Evolutionary conservation across 2,113 vertebrate species (phyloP).

Genomic region (Scomber japonicus): DNA sequence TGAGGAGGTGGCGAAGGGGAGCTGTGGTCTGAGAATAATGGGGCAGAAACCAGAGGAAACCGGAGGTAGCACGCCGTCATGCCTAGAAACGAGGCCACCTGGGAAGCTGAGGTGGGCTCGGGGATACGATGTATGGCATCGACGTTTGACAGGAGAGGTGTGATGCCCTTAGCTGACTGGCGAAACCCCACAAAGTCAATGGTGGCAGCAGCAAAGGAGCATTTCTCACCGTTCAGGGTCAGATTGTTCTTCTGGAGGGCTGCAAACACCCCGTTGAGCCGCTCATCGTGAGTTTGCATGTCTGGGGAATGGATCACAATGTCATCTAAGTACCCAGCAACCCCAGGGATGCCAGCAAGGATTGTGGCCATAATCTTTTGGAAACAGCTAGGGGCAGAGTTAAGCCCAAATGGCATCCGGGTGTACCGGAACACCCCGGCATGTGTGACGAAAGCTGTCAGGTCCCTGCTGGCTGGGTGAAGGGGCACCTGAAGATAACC

Average conservation of each 20-base stretch:
- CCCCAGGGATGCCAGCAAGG: background rate
- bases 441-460: constrained; percentile 25
- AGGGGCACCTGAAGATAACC: constrained; percentile 44
- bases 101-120: too few relatives aligned
- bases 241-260: background rate
- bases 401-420: constrained; percentile 38
- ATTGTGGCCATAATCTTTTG: background rate
- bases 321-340: background rate
- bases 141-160: too few relatives aligned
- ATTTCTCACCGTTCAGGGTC: background rate
- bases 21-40: too few relatives aligned
- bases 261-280: background rate
- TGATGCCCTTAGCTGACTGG: too few relatives aligned
- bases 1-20: too few relatives aligned
- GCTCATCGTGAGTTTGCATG: background rate
- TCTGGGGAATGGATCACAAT: background rate
- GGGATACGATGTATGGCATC: too few relatives aligned
- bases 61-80: too few relatives aligned
- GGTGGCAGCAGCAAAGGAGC: background rate
- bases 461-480: constrained; percentile 30
- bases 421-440: constrained; percentile 18
- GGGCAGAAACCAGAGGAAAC: too few relatives aligned
- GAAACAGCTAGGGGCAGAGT: background rate
- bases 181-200: too few relatives aligned
- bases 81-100: too few relatives aligned